Base-by-base conservation (phyloP, 2,888 invertebrate genomes). In the Cosmia pyralina region DNA sequence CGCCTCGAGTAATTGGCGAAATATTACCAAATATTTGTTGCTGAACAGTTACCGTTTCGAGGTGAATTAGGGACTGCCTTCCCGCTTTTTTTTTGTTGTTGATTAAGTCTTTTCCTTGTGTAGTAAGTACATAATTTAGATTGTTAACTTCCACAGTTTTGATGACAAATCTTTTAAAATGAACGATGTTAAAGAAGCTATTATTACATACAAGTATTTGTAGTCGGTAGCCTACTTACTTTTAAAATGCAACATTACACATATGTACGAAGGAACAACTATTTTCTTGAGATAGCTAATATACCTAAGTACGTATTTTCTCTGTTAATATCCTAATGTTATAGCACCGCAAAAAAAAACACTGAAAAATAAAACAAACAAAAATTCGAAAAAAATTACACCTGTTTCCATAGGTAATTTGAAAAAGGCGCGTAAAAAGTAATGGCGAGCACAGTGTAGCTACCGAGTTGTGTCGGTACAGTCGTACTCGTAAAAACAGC, bases 1-100 rank as follows among this genome's bases (percentile, higher is more conserved):
- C 90, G 86, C 87, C 87, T 84, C 77, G 84, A 86, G 86, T 92
- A 92, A 93, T 91, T 92, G 91, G 89, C 87, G 88, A 92, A 90
- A 93, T 93, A 92, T 92, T 90, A 81, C 86, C 82, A 87, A 88
- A 83, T 85, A 83, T 85, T 85, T 87, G 85, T 87, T 85, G 83
- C 84, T 67, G 81, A 81, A 69, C 74, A 76, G 74, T 86, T 77
- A 73, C 71, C 73, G 74, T 85, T 87, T 77, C 66, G 74, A 73
- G 72, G 79, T 82, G 75, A 85, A 86, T 87, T 87, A 83, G 77
- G 78, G 69, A 64, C 64, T 68, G 58, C 73, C 69, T 82, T 80
- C 57, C 63, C 28, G 38, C 6, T 62, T 76, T 73, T 81, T 75
- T 65, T 72, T 60, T 75, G 22, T 69, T 46, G 13, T 8, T 50